These are phyloP conservation scores for Magallana ariakensis DNA, from an alignment of 1,140 invertebrate species.

Conservation along the genomic window DNA sequence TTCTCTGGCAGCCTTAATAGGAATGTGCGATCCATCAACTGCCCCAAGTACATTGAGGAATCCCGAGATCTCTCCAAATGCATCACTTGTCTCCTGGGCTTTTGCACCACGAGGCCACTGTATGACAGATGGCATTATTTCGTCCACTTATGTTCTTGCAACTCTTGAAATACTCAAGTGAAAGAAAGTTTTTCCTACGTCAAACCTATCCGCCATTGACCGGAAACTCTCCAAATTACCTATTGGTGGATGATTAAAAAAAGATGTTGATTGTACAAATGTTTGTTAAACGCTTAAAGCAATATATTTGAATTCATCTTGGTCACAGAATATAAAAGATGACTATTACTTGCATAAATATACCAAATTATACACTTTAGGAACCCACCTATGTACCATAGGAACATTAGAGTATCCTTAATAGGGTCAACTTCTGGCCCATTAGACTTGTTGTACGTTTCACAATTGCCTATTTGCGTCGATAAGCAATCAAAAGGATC, in stretches of 20 bases:
- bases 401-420: too few relatives aligned
- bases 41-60: slow-evolving; percentile 47
- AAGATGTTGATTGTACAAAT: neutral
- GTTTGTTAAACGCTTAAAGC: neutral
- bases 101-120: slow-evolving; percentile 33
- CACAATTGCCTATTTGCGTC: too few relatives aligned
- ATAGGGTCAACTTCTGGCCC: too few relatives aligned
- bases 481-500: too few relatives aligned
- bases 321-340: too few relatives aligned
- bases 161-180: slow-evolving; percentile 3
- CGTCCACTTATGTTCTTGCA: slow-evolving; percentile 14
- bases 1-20: slow-evolving; percentile 45
- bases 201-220: slow-evolving; percentile 52
- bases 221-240: slow-evolving; percentile 42
- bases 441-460: too few relatives aligned
- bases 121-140: slow-evolving; percentile 39
- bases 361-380: too few relatives aligned
- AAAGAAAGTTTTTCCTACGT: slow-evolving; percentile 24
- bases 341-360: too few relatives aligned
- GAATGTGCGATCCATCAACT: slow-evolving; percentile 51
- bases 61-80: slow-evolving; percentile 37
- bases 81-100: slow-evolving; percentile 12
- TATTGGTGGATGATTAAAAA: neutral
- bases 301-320: too few relatives aligned
- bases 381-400: too few relatives aligned